Conservation (phyloP, 1,140 invertebrate genomes). For the Neodiprion pinetum region DNA sequence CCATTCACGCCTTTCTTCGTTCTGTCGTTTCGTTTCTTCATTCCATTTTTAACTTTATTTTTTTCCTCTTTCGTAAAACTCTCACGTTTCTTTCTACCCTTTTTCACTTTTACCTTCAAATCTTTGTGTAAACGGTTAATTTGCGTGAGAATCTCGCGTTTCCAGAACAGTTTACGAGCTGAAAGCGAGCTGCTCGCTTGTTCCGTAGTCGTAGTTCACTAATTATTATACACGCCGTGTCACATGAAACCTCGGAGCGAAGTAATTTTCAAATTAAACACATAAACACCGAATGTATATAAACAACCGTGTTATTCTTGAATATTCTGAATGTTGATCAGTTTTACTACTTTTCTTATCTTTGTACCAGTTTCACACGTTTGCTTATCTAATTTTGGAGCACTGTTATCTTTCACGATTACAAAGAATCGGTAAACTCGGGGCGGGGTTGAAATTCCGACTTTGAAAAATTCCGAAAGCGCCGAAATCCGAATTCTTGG, state of each 20-base stretch:
- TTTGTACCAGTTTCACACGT: neutral
- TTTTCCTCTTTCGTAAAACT: neutral
- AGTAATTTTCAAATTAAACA: no score
- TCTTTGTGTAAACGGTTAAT: neutral
- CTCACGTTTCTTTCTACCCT: neutral
- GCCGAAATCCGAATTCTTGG: no score
- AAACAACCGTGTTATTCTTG: no score
- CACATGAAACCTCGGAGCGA: no score
- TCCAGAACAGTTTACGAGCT: neutral
- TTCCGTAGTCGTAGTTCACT: neutral
- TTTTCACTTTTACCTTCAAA: neutral
- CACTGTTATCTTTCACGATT: no score
- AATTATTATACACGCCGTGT: neutral
- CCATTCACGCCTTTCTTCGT: neutral
- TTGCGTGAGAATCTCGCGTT: neutral
- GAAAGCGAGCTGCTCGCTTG: neutral
- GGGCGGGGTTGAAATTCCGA: no score
- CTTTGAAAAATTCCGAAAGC: no score
- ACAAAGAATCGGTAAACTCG: no score
- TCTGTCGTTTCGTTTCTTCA: neutral
- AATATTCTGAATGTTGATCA: no score
- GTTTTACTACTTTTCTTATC: neutral
- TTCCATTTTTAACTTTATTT: neutral
- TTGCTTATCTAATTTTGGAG: no score
- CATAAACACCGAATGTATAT: no score